Conservation (phyloP, 35 echinoderm and acorn worm genomes). For the Anneissia japonica region DNA sequence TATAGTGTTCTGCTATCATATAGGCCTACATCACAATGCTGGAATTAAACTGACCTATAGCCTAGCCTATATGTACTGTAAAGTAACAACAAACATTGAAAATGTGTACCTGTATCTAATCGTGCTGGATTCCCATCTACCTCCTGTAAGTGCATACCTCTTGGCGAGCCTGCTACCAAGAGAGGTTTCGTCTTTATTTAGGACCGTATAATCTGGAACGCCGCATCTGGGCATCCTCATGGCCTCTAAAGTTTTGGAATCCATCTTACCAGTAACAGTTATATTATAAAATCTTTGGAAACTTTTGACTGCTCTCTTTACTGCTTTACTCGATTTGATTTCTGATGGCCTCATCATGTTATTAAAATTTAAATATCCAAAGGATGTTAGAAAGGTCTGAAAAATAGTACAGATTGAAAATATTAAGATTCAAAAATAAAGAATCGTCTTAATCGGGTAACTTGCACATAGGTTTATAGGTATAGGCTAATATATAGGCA, state of each 20-base stretch:
- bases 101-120: constrained; percentile 56
- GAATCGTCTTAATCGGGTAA: too few relatives aligned
- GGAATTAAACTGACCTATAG: too few relatives aligned
- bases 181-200: not conserved
- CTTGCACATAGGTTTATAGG: too few relatives aligned
- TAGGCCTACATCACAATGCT: too few relatives aligned
- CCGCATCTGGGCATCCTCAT: constrained; percentile 46
- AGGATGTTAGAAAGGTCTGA: not conserved
- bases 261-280: constrained; percentile 26
- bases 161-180: not conserved
- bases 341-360: not conserved
- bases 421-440: too few relatives aligned
- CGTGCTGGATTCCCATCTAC: constrained; percentile 19
- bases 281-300: constrained; percentile 51
- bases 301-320: not conserved
- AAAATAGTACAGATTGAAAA: not conserved
- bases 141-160: not conserved
- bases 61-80: too few relatives aligned
- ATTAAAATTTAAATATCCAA: not conserved
- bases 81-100: too few relatives aligned
- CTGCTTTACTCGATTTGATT: not conserved
- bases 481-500: too few relatives aligned
- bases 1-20: too few relatives aligned
- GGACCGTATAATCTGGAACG: constrained; percentile 5
- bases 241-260: constrained; percentile 28